phyloP scores from a whole-genome alignment of 2,113 vertebrate species.

The Marmota monax region DNA sequence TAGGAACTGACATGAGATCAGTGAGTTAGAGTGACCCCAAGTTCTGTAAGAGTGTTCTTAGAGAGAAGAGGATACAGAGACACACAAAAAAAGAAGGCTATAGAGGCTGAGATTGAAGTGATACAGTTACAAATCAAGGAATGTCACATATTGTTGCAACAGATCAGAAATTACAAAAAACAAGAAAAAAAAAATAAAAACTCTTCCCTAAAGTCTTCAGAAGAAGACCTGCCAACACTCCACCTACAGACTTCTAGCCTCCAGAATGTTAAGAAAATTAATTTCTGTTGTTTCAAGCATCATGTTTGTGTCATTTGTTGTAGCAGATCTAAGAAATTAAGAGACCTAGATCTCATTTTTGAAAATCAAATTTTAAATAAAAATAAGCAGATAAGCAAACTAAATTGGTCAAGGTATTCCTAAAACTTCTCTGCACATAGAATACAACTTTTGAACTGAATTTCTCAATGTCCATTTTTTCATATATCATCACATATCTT shows the following conservation, averaged over 20 bases:
- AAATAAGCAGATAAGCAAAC: background rate
- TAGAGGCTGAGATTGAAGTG: background rate
- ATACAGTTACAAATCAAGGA: background rate
- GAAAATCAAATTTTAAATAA: background rate
- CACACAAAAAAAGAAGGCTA: background rate
- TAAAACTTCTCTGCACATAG: background rate
- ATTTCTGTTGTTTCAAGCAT: background rate
- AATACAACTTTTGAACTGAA: conserved; percentile 40
- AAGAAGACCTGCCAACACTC: background rate
- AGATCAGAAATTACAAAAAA: background rate
- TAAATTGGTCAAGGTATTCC: background rate
- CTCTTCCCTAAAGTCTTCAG: background rate
- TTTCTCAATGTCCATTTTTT: background rate
- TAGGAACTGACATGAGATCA: background rate
- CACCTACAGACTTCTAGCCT: background rate
- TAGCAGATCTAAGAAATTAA: background rate
- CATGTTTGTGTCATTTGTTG: background rate
- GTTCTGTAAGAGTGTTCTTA: background rate
- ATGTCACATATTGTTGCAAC: background rate
- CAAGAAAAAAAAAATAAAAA: too few relatives aligned
- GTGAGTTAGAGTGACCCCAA: background rate
- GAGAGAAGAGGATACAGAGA: background rate
- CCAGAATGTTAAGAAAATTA: background rate
- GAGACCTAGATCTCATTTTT: background rate
- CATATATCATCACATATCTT: background rate